Percentiles rank a stretch among this genome's conserved stretches.
Evolutionary conservation across 2,113 vertebrate species (phyloP).

Genomic region (Desmodus rotundus): DNA sequence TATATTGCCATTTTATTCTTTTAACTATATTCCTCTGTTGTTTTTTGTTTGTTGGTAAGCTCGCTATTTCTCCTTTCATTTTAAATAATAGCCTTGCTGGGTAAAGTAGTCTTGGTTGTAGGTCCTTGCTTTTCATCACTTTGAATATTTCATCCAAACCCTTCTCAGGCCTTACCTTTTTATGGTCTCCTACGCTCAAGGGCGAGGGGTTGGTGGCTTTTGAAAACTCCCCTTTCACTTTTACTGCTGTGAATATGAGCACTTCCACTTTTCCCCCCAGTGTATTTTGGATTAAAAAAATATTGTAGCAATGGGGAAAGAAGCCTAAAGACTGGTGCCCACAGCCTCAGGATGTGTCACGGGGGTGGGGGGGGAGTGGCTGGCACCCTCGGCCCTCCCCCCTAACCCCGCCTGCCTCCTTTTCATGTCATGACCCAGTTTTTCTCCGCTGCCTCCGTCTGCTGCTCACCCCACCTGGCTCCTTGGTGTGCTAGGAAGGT

Average conservation of each 20-base stretch:
- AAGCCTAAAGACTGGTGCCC: neutral
- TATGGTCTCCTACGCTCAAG: too few relatives aligned
- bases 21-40: neutral
- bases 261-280: neutral
- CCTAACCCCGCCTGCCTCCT: neutral
- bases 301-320: neutral
- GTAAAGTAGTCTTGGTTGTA: neutral
- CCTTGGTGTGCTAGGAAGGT: neutral
- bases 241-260: neutral
- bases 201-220: neutral
- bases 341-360: neutral
- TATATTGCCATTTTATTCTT: neutral
- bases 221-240: neutral
- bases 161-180: neutral
- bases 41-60: neutral
- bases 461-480: neutral
- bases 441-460: neutral
- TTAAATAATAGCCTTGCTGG: neutral
- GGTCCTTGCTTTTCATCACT: neutral
- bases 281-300: slow-evolving; percentile 31
- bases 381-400: neutral
- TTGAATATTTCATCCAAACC: neutral
- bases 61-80: neutral
- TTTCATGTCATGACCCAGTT: neutral
- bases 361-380: neutral